A percentile compares a stretch with the other conserved stretches of the same genome.
Evolutionary conservation across 2,888 invertebrate species (phyloP).

Genomic region (Orthonevra nobilis): DNA sequence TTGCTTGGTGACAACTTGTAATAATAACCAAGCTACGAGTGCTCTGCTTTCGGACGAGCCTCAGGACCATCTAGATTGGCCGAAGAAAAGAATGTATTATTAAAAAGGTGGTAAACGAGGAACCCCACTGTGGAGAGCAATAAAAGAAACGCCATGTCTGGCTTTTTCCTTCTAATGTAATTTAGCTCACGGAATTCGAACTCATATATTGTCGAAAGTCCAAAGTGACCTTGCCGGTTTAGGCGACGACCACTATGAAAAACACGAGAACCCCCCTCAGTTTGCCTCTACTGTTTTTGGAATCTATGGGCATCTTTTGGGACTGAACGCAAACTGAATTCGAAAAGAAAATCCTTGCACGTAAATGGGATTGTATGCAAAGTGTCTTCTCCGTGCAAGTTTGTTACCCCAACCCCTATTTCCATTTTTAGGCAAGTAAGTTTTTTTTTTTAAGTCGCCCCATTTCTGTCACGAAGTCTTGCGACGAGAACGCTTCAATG

Average conservation of each 20-base stretch:
- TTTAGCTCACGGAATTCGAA: slow-evolving; percentile 40
- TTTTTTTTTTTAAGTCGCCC: neutral
- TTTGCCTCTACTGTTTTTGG: slow-evolving; percentile 2
- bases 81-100: neutral
- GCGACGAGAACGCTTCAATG: slow-evolving; percentile 66
- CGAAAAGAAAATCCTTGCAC: slow-evolving; percentile 65
- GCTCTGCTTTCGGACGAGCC: slow-evolving; percentile 1
- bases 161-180: slow-evolving; percentile 17
- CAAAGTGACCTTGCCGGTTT: slow-evolving; percentile 48
- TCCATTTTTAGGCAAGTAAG: slow-evolving; percentile 34
- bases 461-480: slow-evolving; percentile 64
- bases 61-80: slow-evolving; percentile 58
- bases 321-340: slow-evolving; percentile 59
- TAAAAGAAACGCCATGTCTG: neutral
- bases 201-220: neutral
- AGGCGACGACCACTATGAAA: slow-evolving; percentile 38
- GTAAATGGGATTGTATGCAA: slow-evolving; percentile 68
- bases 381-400: slow-evolving; percentile 61
- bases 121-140: neutral
- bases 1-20: slow-evolving; percentile 73
- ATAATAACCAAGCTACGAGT: slow-evolving; percentile 68
- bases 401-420: slow-evolving; percentile 60
- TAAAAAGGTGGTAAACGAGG: slow-evolving; percentile 30
- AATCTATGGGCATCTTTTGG: slow-evolving; percentile 27
- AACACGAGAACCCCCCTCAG: slow-evolving; percentile 18